These are phyloP conservation scores for Callosobruchus maculatus DNA, from an alignment of 2,888 invertebrate genomes.

Conservation along the genomic window DNA sequence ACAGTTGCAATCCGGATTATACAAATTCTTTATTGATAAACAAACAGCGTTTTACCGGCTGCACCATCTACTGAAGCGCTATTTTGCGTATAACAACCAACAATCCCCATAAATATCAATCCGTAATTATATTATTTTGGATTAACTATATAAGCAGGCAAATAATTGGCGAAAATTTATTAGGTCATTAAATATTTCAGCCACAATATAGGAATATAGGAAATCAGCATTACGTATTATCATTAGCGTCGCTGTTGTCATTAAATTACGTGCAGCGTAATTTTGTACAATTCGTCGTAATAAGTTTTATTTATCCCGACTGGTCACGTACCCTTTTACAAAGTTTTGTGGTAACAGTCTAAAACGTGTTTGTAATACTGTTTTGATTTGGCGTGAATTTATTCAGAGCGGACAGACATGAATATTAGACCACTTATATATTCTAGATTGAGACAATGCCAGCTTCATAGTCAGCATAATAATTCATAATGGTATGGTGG, in stretches of 20 bases:
- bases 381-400: neutral
- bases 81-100: neutral
- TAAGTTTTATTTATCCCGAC: neutral
- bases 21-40: neutral
- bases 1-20: neutral
- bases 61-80: neutral
- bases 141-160: constrained; percentile 1
- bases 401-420: too few species aligned
- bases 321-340: neutral
- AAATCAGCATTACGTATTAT: neutral
- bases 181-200: neutral
- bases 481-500: too few species aligned
- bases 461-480: too few species aligned
- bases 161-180: neutral
- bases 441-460: too few species aligned
- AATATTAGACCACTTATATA: too few species aligned
- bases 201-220: neutral
- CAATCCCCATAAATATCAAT: neutral
- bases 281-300: too few species aligned
- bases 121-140: constrained; percentile 1
- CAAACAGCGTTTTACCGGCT: neutral
- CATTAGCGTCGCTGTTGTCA: neutral
- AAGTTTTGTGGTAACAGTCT: neutral
- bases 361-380: neutral
- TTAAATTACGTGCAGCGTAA: neutral